These are phyloP conservation scores for Caloenas nicobarica DNA, from an alignment of 2,113 vertebrate genomes.

Conservation along the genomic window DNA sequence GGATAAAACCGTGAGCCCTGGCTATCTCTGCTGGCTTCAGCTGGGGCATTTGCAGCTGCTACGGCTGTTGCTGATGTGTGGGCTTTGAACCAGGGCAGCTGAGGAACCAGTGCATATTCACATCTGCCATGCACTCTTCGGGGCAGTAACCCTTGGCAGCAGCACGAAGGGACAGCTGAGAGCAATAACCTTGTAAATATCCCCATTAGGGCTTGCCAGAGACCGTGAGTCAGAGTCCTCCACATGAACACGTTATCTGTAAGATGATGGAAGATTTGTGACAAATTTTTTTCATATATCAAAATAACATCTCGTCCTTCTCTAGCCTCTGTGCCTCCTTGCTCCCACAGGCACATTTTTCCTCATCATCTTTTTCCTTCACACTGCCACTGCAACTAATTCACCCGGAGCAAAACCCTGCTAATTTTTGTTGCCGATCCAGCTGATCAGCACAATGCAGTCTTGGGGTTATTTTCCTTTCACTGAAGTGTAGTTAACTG, in stretches of 20 bases:
- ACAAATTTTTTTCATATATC: conserved; percentile 22
- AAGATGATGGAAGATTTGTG: conserved; percentile 8
- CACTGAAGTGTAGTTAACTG: neutral
- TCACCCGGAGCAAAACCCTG: conserved; percentile 26
- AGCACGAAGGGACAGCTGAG: neutral
- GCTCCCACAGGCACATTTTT: neutral
- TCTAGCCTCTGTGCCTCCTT: neutral
- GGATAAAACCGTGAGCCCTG: neutral
- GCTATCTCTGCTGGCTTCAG: neutral
- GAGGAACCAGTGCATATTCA: neutral
- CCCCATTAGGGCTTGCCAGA: conserved; percentile 10
- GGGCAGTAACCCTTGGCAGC: neutral
- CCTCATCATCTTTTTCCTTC: neutral
- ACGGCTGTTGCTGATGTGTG: neutral
- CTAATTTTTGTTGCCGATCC: conserved; percentile 13
- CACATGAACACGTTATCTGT: neutral
- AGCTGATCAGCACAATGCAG: conserved; percentile 1
- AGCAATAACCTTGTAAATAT: conserved; percentile 39
- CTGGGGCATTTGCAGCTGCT: neutral
- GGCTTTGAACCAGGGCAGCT: neutral
- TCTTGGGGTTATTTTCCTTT: neutral
- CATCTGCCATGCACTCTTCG: neutral
- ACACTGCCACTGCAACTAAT: neutral
- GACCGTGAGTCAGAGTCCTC: neutral
- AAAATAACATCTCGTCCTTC: neutral